Percentiles rank a stretch among this genome's conserved stretches.
Evolutionary conservation across 2,797 vertebrate species (phyloP).

Genomic region (Paguma larvata): DNA sequence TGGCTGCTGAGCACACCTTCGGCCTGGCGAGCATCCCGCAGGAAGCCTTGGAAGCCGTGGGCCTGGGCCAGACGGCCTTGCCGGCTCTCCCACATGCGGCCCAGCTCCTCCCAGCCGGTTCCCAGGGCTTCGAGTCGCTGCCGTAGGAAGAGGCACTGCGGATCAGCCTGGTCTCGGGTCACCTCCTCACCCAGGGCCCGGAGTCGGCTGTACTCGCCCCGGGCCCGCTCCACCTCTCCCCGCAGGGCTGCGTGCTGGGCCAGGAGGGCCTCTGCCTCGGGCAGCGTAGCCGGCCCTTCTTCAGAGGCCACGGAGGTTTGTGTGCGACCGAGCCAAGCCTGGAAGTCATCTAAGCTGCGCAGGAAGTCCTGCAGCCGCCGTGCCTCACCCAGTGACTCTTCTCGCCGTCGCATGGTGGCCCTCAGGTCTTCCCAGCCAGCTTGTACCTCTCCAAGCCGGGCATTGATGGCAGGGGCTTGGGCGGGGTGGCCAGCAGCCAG

Average conservation of each 20-base stretch:
- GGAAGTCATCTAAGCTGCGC: slow-evolving; percentile 95
- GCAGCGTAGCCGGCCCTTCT: slow-evolving; percentile 94
- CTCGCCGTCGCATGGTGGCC: slow-evolving; percentile 93
- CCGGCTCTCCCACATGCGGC: slow-evolving; percentile 97
- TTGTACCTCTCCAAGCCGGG: slow-evolving; percentile 91
- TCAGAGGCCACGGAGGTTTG: slow-evolving; percentile 96
- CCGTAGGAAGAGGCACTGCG: slow-evolving; percentile 94
- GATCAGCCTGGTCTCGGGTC: slow-evolving; percentile 95
- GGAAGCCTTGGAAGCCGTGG: slow-evolving; percentile 95
- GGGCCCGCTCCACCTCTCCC: slow-evolving; percentile 96
- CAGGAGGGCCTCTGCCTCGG: slow-evolving; percentile 94
- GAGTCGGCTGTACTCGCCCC: slow-evolving; percentile 94
- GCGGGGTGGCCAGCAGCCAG: slow-evolving; percentile 92
- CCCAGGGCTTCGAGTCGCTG: slow-evolving; percentile 96
- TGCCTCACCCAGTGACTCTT: slow-evolving; percentile 96
- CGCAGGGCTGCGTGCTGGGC: slow-evolving; percentile 94
- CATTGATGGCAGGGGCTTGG: slow-evolving; percentile 90
- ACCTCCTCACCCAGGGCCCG: slow-evolving; percentile 94
- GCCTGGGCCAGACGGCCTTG: slow-evolving; percentile 94
- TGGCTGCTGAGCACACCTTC: slow-evolving; percentile 97
- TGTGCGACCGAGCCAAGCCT: slow-evolving; percentile 96
- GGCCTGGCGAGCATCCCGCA: slow-evolving; percentile 96
- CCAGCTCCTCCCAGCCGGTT: slow-evolving; percentile 96
- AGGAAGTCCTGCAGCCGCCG: slow-evolving; percentile 96
- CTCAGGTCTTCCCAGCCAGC: slow-evolving; percentile 95